phyloP scores from a whole-genome alignment of 2,797 vertebrate genomes.

The Chrosomus eos region DNA sequence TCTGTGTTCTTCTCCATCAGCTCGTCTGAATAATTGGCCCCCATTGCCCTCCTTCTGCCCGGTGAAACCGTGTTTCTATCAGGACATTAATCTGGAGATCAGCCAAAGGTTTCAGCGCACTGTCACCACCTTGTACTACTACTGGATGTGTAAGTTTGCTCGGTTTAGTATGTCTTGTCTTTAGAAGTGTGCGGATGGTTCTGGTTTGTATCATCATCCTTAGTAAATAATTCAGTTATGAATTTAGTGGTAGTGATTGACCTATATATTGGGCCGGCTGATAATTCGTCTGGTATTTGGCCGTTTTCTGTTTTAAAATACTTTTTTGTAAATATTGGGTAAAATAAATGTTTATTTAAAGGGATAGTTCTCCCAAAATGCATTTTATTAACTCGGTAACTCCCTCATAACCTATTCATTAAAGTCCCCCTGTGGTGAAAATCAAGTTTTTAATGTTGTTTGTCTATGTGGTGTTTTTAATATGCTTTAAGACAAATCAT shows the following conservation, averaged over 20 bases:
- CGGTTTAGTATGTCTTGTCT: neutral
- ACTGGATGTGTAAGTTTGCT: slow-evolving; percentile 91
- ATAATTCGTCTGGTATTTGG: neutral
- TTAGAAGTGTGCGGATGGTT: neutral
- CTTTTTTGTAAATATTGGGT: neutral
- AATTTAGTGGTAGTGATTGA: neutral
- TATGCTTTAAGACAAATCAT: no score
- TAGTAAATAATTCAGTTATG: neutral
- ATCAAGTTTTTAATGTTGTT: no score
- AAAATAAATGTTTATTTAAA: neutral
- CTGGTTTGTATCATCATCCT: neutral
- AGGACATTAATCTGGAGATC: slow-evolving; percentile 93
- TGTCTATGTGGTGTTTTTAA: no score
- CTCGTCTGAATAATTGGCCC: slow-evolving; percentile 93
- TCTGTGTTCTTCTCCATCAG: slow-evolving; percentile 67
- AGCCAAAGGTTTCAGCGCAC: slow-evolving; percentile 90
- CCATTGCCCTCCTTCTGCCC: slow-evolving; percentile 92
- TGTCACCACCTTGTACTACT: slow-evolving; percentile 93
- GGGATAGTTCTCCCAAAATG: neutral
- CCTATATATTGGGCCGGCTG: neutral
- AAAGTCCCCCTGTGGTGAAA: neutral
- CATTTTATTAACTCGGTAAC: neutral
- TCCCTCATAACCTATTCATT: neutral
- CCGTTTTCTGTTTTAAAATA: neutral
- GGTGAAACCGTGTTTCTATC: slow-evolving; percentile 94